phyloP scores from a whole-genome alignment of 2,113 vertebrate species.

The Hippocampus mohnikei region DNA sequence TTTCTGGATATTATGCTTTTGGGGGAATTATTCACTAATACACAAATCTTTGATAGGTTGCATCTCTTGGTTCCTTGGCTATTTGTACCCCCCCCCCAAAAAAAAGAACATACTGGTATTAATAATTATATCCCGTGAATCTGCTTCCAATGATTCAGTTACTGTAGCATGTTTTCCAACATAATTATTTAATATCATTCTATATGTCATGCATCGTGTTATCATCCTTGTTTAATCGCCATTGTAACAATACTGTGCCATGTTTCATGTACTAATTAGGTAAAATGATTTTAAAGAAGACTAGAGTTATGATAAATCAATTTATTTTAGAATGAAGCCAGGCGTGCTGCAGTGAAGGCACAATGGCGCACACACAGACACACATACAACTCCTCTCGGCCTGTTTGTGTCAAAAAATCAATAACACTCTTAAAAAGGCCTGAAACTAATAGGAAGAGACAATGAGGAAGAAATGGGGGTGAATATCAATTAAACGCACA shows the following conservation, averaged over 20 bases:
- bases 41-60: neutral
- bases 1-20: neutral
- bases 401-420: constrained; percentile 50
- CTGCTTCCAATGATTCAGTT: neutral
- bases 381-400: constrained; percentile 25
- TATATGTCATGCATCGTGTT: too few relatives aligned
- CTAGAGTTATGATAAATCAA: constrained; percentile 39
- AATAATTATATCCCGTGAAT: neutral
- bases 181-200: neutral
- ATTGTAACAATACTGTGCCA: constrained; percentile 60
- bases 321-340: constrained; percentile 48
- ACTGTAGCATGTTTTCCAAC: neutral
- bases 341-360: constrained; percentile 21
- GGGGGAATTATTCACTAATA: neutral
- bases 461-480: constrained; percentile 32
- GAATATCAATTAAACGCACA: constrained; percentile 19
- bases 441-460: constrained; percentile 60
- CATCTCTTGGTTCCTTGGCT: neutral
- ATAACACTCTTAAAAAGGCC: constrained; percentile 44
- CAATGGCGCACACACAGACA: constrained; percentile 10
- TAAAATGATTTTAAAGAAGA: constrained; percentile 45
- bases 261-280: constrained; percentile 62
- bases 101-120: too few relatives aligned
- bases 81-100: neutral
- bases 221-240: neutral